Evolutionary conservation across 1,140 invertebrate species (phyloP), one percentile per base, ranked within the genome.

Genomic region (Drosophila jambulina): DNA sequence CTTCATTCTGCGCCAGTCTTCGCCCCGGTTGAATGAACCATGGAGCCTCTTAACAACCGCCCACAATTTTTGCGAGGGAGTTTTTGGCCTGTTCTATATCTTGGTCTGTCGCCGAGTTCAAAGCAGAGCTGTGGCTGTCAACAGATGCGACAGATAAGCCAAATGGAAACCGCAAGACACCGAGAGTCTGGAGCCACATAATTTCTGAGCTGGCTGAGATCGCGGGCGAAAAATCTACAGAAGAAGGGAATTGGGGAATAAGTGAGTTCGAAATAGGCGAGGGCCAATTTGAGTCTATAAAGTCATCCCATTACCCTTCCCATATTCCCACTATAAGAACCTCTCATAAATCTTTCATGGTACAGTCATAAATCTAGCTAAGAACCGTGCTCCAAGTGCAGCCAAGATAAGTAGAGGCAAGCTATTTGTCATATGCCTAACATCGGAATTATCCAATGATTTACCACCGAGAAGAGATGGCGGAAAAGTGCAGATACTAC

Each of bases 131-230:
- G 34, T 38, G 80, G 62, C 69, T 90, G 85, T 90, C 84, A 81
- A 56, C 80, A 90, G 84, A 88, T 88, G 81, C 32, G 60, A 72
- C 77, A 86, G 84, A 87, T 88, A 87, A 83, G 69, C 61, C 49
- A 58, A 72, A 72, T 74, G 70, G 70, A 38, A 75, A 63, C 59
- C 58, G 69, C 62, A 65, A 75, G 58, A 15, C 53, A 0, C 42
- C 48, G 19, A 65, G 42, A 56, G 42, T 58, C 46, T 57, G 29
- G 32, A 81, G 64, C 25, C 82, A 79, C 82, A 70, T 75, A 85
- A 85, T 64, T 83, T 79, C n/a, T 65, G 46, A 32, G 65, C 63
- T 45, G 48, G 51, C 72, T 57, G 79, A 53, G 29, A 87, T 87
- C 83, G 82, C 49, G 15, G 43, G 46, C 42, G 19, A 46, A 62